Base-by-base conservation (phyloP, 1,140 invertebrate genomes). In the Apis cerana region DNA sequence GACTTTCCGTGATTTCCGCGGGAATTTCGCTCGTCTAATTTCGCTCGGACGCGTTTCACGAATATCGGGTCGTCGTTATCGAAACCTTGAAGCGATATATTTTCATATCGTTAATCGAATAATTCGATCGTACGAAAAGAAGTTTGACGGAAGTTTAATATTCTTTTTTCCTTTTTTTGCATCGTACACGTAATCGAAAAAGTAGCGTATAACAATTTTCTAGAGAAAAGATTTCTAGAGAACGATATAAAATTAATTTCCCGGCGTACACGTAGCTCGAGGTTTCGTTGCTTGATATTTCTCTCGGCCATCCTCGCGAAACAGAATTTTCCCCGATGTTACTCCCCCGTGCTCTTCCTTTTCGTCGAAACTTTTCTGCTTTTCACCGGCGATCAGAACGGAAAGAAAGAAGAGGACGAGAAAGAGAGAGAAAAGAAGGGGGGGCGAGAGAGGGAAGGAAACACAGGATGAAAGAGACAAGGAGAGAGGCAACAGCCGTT, bases 401-500 rank as follows among this genome's bases (percentile, higher is more conserved):
- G 54, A 56, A 2, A 17, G 54, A 17, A 56, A 56, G 54, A 17
- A 56, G 17, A 54, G 54, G 23, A 13, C 4, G 48, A 33, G 10
- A 54, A 67, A 43, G 70, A 21, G 59, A 72, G 54, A 19, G 43
- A 58, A 17, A 19, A 65, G 33, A 17, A 13, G n/a, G 54, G 10
- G 54, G n/a, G n/a, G n/a, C n/a, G n/a, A n/a, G n/a, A n/a, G n/a
- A 54, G 19, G 9, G 23, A 2, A 33, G 15, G 48, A 50, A 69
- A 43, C 33, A 0, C 48, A 50, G 12, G 48, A 21, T 48, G 33
- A 64, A 43, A 48, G 33, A 71, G 61, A 43, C 58, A 65, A 50
- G 21, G 27, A 69, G 67, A 83, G 62, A 80, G 76, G 89, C 65
- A 80, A 64, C 88, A 89, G 85, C 86, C 85, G 91, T 89, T 90